Evolutionary conservation across 2,113 vertebrate genomes (phyloP).

Genomic region (Hippopotamus amphibius): DNA sequence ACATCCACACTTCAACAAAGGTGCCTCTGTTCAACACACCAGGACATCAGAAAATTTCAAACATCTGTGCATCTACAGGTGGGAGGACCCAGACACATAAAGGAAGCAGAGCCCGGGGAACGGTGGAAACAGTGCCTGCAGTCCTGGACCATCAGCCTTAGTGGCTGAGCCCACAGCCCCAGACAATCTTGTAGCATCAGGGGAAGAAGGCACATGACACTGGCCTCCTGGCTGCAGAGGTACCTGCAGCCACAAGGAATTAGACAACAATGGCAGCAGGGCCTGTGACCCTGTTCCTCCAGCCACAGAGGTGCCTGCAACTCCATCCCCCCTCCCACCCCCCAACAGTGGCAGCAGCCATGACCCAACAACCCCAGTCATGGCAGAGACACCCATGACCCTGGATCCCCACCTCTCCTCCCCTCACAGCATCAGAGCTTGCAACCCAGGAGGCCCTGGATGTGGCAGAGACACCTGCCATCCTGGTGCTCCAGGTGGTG

Average conservation of each 20-base stretch:
- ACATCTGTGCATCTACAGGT: background rate
- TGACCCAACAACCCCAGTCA: background rate
- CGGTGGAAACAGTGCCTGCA: accelerated
- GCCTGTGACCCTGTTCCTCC: background rate
- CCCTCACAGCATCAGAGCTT: background rate
- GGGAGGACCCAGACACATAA: background rate
- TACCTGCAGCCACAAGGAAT: accelerated
- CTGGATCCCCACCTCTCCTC: background rate
- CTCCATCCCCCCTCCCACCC: background rate
- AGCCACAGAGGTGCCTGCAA: background rate
- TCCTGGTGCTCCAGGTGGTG: background rate
- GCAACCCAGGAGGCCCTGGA: background rate
- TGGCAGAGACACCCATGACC: background rate
- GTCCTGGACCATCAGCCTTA: background rate
- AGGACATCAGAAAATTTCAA: background rate
- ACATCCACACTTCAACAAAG: background rate
- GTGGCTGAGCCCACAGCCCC: background rate
- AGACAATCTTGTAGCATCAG: background rate
- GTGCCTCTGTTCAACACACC: background rate
- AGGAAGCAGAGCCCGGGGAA: background rate
- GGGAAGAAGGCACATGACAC: background rate
- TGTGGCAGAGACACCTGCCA: background rate
- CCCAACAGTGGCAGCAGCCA: background rate
- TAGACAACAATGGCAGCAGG: background rate
- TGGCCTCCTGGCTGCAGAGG: background rate